These are phyloP conservation scores for Amphipoea oculea DNA, from an alignment of 2,888 invertebrate species.

Conservation along the genomic window DNA sequence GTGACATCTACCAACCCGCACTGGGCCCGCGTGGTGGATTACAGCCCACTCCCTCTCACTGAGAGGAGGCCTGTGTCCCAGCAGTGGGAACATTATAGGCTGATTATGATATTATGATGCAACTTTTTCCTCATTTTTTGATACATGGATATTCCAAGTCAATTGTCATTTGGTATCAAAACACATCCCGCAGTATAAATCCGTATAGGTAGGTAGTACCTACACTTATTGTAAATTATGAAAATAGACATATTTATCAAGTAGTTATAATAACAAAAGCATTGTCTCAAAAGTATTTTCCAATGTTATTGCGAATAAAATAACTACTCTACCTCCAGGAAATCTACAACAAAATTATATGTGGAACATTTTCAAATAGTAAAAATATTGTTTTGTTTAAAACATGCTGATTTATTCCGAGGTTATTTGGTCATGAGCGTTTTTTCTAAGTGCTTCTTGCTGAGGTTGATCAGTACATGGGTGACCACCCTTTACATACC, in stretches of 20 bases:
- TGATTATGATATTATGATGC: too few species aligned
- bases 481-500: not conserved
- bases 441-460: not conserved
- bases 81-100: too few species aligned
- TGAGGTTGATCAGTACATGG: not conserved
- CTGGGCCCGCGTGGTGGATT: too few species aligned
- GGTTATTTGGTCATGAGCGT: not conserved
- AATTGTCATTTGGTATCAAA: conserved; percentile 9
- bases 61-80: too few species aligned
- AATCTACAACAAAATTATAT: not conserved
- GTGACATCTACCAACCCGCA: too few species aligned
- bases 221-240: not conserved
- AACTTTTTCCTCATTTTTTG: conserved; percentile 19
- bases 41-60: too few species aligned
- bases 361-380: not conserved
- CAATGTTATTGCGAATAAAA: not conserved
- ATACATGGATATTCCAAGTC: conserved; percentile 15
- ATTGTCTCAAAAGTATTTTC: not conserved
- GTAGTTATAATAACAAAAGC: not conserved
- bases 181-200: not conserved
- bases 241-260: not conserved
- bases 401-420: not conserved
- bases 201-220: not conserved
- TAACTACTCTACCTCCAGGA: not conserved
- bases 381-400: not conserved